Percentiles rank a stretch among this genome's conserved stretches.
These are phyloP conservation scores for Lasioglossum zephyrum DNA, from an alignment of 2,888 invertebrate species.

Conservation along the genomic window DNA sequence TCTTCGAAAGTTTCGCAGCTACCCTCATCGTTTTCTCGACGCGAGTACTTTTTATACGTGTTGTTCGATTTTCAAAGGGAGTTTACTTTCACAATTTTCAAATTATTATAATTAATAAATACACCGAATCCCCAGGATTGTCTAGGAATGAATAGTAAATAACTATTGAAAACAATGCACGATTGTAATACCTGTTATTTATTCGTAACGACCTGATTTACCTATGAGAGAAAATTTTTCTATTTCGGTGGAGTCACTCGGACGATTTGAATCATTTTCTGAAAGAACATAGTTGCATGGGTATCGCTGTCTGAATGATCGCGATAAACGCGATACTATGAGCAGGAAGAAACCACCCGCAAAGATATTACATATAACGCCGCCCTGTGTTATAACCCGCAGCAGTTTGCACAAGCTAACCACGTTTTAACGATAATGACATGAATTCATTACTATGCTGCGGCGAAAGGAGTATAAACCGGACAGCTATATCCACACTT, in stretches of 20 bases:
- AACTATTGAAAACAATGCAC: too few relatives aligned
- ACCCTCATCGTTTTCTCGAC: too few relatives aligned
- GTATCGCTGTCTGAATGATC: neutral
- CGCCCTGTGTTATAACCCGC: constrained; percentile 25
- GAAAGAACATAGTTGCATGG: neutral
- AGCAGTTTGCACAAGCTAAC: constrained; percentile 35
- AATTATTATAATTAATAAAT: too few relatives aligned
- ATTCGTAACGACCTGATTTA: neutral
- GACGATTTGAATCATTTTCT: neutral
- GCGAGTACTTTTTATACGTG: neutral
- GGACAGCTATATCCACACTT: constrained; percentile 31
- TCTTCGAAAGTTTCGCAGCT: neutral
- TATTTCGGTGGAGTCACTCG: neutral
- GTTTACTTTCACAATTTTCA: neutral
- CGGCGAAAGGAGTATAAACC: constrained; percentile 45
- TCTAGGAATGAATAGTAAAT: too few relatives aligned
- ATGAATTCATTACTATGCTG: constrained; percentile 49
- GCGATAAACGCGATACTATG: constrained; percentile 16
- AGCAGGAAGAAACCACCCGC: constrained; percentile 42
- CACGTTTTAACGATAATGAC: constrained; percentile 44
- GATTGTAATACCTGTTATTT: neutral
- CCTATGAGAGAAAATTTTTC: neutral
- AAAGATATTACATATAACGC: constrained; percentile 14
- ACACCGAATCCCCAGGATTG: too few relatives aligned
- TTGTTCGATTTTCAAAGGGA: neutral